A percentile compares a stretch with the other conserved stretches of the same genome.
Conservation (phyloP, 2,113 vertebrate species). For the Pelobates fuscus region DNA sequence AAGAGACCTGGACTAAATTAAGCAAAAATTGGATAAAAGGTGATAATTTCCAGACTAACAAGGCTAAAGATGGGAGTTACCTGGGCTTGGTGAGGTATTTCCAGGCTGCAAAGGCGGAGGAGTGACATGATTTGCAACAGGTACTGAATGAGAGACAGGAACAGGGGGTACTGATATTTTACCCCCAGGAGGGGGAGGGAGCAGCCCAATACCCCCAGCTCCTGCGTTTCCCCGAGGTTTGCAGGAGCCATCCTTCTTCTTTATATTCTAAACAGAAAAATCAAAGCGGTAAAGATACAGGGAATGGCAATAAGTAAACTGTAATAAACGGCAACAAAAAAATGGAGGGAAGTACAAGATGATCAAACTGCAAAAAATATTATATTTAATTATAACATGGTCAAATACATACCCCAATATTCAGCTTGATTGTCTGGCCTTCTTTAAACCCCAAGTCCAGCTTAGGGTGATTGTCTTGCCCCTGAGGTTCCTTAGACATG, state of each 20-base stretch:
- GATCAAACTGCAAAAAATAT: too few species aligned
- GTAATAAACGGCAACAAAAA: neutral
- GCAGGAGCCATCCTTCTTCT: conserved; percentile 76
- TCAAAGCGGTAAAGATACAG: neutral
- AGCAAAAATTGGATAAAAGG: too few species aligned
- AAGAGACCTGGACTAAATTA: too few species aligned
- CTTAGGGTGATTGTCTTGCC: conserved; percentile 83
- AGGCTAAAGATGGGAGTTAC: conserved; percentile 54
- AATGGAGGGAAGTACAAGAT: too few species aligned
- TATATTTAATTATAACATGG: too few species aligned
- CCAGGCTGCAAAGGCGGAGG: conserved; percentile 70
- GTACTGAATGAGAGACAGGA: conserved; percentile 70
- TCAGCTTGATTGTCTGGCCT: conserved; percentile 95
- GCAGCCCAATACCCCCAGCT: conserved; percentile 79
- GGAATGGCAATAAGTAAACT: neutral
- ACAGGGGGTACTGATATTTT: conserved; percentile 76
- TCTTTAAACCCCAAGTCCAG: conserved; percentile 96
- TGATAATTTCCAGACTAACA: too few species aligned
- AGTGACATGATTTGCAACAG: conserved; percentile 73
- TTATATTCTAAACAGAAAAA: conserved; percentile 64
- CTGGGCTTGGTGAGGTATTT: conserved; percentile 68
- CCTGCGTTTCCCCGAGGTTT: conserved; percentile 74
- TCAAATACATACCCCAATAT: conserved; percentile 82
- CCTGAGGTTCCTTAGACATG: conserved; percentile 83
- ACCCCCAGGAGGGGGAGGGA: conserved; percentile 88